Evolutionary conservation across 2,113 vertebrate species (phyloP).

Genomic region (Pristiophorus japonicus): DNA sequence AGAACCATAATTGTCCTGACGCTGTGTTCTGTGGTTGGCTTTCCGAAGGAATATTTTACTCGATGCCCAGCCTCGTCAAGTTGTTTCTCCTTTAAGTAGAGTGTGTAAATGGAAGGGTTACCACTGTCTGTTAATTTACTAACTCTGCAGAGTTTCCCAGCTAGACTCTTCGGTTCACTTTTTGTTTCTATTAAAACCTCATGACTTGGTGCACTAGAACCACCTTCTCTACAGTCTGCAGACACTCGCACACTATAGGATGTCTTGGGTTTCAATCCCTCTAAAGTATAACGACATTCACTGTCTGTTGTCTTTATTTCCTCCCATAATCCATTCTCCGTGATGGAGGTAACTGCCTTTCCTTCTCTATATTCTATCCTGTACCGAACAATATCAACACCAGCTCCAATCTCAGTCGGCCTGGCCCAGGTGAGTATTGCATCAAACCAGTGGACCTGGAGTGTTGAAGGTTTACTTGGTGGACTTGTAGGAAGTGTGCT

Average conservation of each 20-base stretch:
- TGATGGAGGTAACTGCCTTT: too few relatives aligned
- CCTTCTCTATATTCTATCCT: too few relatives aligned
- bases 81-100: not conserved
- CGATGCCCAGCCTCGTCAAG: not conserved
- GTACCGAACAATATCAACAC: too few relatives aligned
- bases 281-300: too few relatives aligned
- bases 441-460: not conserved
- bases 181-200: not conserved
- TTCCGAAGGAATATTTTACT: constrained; percentile 40
- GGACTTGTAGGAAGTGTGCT: constrained; percentile 27
- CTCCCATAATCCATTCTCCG: too few relatives aligned
- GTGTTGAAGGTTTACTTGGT: not conserved
- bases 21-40: constrained; percentile 11
- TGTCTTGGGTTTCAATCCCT: too few relatives aligned
- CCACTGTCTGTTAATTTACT: constrained; percentile 18
- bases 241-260: too few relatives aligned
- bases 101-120: constrained; percentile 37
- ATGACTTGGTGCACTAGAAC: too few relatives aligned
- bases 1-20: constrained; percentile 48
- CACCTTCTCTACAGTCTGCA: too few relatives aligned
- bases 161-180: not conserved
- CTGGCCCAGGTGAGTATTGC: not conserved
- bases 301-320: too few relatives aligned
- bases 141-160: not conserved
- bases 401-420: constrained; percentile 33